Evolutionary conservation across 2,888 invertebrate species (phyloP).

Genomic region (Megaustenia siamemsis): DNA sequence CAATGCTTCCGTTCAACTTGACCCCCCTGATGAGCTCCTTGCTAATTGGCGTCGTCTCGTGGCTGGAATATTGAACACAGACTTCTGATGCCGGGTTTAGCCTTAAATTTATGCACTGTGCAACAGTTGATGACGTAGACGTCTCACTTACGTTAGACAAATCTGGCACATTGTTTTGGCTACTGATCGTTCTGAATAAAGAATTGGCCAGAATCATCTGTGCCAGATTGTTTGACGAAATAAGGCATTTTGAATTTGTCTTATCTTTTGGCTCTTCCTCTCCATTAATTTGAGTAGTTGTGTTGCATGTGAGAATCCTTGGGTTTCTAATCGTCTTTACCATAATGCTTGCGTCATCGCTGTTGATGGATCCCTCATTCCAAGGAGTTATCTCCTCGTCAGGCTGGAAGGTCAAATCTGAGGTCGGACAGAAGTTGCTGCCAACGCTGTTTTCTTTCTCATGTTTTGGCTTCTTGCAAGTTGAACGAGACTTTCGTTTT

Average conservation of each 20-base stretch:
- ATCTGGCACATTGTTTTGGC: neutral
- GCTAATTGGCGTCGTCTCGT: neutral
- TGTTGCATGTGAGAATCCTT: neutral
- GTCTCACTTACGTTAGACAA: neutral
- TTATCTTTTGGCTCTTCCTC: neutral
- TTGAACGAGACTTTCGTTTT: slow-evolving; percentile 20
- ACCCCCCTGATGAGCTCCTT: slow-evolving; percentile 27
- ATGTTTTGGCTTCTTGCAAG: slow-evolving; percentile 8
- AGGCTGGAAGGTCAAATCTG: slow-evolving; percentile 30
- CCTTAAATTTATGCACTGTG: neutral
- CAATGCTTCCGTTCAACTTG: neutral
- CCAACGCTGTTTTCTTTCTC: neutral
- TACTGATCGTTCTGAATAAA: neutral
- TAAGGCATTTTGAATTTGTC: neutral
- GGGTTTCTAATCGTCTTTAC: slow-evolving; percentile 42
- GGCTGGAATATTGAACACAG: neutral
- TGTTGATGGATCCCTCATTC: slow-evolving; percentile 40
- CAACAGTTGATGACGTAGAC: neutral
- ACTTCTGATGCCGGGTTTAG: neutral
- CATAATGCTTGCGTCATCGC: slow-evolving; percentile 49
- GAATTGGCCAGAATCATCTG: neutral
- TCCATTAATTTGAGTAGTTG: neutral
- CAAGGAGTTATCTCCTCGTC: slow-evolving; percentile 47
- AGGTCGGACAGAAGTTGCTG: neutral
- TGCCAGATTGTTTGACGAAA: neutral